A percentile compares a stretch with the other conserved stretches of the same genome.
These are phyloP conservation scores for Drosophila antonietae DNA, from an alignment of 2,888 invertebrate species.

Conservation along the genomic window DNA sequence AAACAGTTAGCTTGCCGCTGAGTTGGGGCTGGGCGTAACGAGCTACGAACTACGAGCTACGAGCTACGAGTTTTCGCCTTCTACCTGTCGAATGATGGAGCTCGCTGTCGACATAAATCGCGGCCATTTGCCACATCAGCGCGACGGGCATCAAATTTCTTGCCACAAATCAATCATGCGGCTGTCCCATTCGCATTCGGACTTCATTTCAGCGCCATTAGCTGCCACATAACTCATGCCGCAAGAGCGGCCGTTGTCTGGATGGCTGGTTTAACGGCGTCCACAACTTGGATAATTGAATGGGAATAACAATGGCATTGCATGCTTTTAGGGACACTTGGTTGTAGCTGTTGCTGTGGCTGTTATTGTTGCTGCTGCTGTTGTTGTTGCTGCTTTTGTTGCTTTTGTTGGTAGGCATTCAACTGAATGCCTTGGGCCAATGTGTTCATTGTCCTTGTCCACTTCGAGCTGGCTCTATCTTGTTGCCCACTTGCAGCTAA, in stretches of 20 bases:
- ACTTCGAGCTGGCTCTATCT: conserved; percentile 33
- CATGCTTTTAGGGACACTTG: conserved; percentile 31
- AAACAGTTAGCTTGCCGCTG: conserved; percentile 39
- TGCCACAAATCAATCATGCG: conserved; percentile 57
- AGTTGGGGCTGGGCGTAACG: conserved; percentile 9
- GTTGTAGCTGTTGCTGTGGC: background rate
- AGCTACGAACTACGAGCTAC: conserved; percentile 3
- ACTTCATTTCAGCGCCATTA: conserved; percentile 66
- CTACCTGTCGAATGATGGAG: conserved; percentile 20
- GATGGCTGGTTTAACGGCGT: background rate
- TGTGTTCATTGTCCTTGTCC: conserved; percentile 56
- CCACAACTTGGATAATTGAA: conserved; percentile 50
- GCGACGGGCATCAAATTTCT: conserved; percentile 25
- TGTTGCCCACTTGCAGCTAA: conserved; percentile 59
- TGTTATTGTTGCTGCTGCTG: background rate
- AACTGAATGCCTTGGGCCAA: conserved; percentile 60
- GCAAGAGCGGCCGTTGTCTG: background rate
- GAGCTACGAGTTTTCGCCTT: conserved; percentile 6
- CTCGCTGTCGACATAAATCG: conserved; percentile 45
- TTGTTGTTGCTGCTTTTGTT: background rate
- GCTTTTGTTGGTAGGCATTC: conserved; percentile 30
- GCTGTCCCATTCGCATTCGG: conserved; percentile 36
- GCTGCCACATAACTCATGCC: conserved; percentile 56
- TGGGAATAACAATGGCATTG: conserved; percentile 39
- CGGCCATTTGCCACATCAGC: conserved; percentile 27